phyloP scores from a whole-genome alignment of 2,888 invertebrate genomes.

The Acanthosepion esculentum region DNA sequence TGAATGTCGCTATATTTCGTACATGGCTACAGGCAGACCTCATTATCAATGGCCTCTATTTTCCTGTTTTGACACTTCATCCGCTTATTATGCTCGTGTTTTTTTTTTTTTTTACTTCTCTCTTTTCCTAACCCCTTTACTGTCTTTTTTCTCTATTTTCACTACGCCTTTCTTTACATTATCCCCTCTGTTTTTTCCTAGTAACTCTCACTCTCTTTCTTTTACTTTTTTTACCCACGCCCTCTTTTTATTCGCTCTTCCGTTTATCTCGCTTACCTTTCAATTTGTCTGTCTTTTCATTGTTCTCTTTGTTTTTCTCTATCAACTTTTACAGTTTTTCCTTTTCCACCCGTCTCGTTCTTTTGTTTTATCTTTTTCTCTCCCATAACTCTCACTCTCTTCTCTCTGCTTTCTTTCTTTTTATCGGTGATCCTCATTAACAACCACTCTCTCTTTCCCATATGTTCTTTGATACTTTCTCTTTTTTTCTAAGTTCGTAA shows the following conservation, averaged over 20 bases:
- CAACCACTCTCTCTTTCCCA: rapidly evolving
- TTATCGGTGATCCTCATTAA: background rate
- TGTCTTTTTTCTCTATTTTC: background rate
- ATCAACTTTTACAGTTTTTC: background rate
- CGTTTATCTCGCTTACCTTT: background rate
- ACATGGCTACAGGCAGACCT: background rate
- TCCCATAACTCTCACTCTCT: background rate
- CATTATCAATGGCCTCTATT: background rate
- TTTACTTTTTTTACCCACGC: background rate
- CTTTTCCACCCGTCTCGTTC: background rate
- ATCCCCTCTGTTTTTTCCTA: background rate
- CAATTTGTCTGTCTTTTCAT: background rate
- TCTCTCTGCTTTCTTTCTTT: background rate
- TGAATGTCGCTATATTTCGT: background rate
- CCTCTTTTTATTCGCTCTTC: background rate
- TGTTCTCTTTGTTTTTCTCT: background rate
- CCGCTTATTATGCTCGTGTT: too few relatives aligned
- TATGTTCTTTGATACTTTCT: background rate
- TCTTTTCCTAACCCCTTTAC: background rate
- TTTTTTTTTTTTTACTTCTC: background rate
- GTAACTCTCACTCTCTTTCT: background rate
- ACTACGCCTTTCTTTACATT: background rate
- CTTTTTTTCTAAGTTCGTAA: too few relatives aligned
- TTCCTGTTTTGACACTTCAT: too few relatives aligned
- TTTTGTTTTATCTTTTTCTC: background rate